Evolutionary conservation across 2,113 vertebrate species (phyloP).

Genomic region (Thomomys bottae): DNA sequence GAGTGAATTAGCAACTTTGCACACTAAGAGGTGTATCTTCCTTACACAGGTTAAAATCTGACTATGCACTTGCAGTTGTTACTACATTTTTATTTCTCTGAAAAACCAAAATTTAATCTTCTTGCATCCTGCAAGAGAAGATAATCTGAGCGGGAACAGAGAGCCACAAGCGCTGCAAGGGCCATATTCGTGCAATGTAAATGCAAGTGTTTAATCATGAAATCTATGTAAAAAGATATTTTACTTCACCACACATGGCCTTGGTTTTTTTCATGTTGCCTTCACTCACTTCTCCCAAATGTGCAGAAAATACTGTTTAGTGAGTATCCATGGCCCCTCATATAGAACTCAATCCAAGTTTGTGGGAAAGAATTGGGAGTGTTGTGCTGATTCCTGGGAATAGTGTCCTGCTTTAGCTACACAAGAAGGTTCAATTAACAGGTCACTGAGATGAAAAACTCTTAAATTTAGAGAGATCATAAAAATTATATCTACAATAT

Average conservation of each 20-base stretch:
- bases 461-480: not conserved
- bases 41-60: not conserved
- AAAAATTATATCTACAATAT: not conserved
- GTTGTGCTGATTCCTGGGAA: not conserved
- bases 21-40: not conserved
- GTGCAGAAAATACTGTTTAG: not conserved
- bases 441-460: not conserved
- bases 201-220: not conserved
- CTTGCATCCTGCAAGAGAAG: not conserved
- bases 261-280: not conserved
- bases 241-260: not conserved
- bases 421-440: not conserved
- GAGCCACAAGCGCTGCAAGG: not conserved
- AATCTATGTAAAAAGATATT: not conserved
- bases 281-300: not conserved
- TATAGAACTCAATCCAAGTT: not conserved
- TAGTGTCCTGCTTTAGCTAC: not conserved
- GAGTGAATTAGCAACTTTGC: no score
- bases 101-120: not conserved
- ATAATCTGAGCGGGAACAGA: not conserved
- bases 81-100: not conserved
- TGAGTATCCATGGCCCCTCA: not conserved
- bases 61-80: not conserved
- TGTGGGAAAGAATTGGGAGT: not conserved
- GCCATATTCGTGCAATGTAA: not conserved